A percentile compares a stretch with the other conserved stretches of the same genome.
Conservation (phyloP, 2,113 vertebrate genomes). For the Rhadina sibilatrix region DNA sequence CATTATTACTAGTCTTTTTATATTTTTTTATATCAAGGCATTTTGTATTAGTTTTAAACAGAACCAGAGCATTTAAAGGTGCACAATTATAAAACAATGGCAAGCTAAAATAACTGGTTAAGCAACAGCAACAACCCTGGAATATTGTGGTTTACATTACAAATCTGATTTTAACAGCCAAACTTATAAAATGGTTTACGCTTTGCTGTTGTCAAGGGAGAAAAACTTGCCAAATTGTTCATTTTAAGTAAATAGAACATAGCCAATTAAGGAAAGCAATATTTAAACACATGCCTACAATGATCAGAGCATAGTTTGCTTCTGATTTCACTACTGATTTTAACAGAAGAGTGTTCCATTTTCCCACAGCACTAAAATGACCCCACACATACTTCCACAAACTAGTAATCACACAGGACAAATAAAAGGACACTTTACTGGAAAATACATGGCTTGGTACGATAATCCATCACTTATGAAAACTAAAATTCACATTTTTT, state of each 20-base stretch:
- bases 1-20: neutral
- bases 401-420: conserved; percentile 80
- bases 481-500: conserved; percentile 76
- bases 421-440: conserved; percentile 84
- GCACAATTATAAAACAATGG: conserved; percentile 34
- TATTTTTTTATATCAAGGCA: neutral
- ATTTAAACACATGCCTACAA: conserved; percentile 81
- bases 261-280: conserved; percentile 83
- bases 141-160: conserved; percentile 76
- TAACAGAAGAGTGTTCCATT: conserved; percentile 75
- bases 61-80: conserved; percentile 51
- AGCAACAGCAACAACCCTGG: conserved; percentile 60
- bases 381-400: conserved; percentile 85
- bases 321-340: conserved; percentile 84
- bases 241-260: conserved; percentile 85
- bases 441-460: conserved; percentile 78
- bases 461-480: conserved; percentile 82
- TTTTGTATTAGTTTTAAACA: conserved; percentile 21
- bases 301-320: conserved; percentile 82
- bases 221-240: conserved; percentile 83
- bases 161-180: conserved; percentile 80
- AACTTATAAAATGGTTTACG: conserved; percentile 80
- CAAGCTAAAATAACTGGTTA: conserved; percentile 41
- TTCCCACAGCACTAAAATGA: conserved; percentile 85
- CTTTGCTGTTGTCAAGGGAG: conserved; percentile 81